These are phyloP conservation scores for Megamerina dolium DNA, from an alignment of 2,888 invertebrate species.

Conservation along the genomic window DNA sequence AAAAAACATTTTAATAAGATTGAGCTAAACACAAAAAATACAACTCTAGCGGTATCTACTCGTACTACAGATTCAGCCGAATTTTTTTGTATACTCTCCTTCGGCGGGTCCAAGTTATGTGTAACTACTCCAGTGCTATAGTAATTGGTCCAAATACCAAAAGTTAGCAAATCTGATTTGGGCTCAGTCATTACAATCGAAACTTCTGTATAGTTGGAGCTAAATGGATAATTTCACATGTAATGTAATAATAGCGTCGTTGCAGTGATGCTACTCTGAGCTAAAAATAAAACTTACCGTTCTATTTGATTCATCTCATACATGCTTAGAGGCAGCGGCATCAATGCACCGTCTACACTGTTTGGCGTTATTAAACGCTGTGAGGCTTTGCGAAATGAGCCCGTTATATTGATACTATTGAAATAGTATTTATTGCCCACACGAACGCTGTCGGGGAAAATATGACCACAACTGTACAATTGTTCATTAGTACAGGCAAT, in stretches of 20 bases:
- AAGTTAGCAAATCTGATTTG: conserved; percentile 39
- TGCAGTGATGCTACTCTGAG: too few relatives aligned
- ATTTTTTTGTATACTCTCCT: too few relatives aligned
- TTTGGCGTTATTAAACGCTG: conserved; percentile 38
- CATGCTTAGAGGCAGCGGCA: conserved; percentile 25
- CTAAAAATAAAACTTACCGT: not conserved
- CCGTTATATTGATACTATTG: conserved; percentile 25
- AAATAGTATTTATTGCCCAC: conserved; percentile 33
- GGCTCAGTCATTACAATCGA: conserved; percentile 21
- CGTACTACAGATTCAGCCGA: too few relatives aligned
- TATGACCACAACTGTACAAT: conserved; percentile 45
- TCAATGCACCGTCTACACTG: conserved; percentile 32
- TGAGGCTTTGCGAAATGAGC: conserved; percentile 26
- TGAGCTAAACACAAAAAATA: too few relatives aligned
- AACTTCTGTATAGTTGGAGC: conserved; percentile 16
- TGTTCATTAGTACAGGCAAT: conserved; percentile 48
- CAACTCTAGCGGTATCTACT: too few relatives aligned
- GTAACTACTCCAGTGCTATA: conserved; percentile 22
- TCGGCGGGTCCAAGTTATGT: conserved; percentile 31
- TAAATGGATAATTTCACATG: conserved; percentile 1
- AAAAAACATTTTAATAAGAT: too few relatives aligned
- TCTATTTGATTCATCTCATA: conserved; percentile 6
- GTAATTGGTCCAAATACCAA: conserved; percentile 44
- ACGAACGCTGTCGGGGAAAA: conserved; percentile 24
- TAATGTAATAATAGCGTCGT: not conserved